Evolutionary conservation across 2,797 vertebrate species (phyloP).

Genomic region (Bradypodion pumilum): DNA sequence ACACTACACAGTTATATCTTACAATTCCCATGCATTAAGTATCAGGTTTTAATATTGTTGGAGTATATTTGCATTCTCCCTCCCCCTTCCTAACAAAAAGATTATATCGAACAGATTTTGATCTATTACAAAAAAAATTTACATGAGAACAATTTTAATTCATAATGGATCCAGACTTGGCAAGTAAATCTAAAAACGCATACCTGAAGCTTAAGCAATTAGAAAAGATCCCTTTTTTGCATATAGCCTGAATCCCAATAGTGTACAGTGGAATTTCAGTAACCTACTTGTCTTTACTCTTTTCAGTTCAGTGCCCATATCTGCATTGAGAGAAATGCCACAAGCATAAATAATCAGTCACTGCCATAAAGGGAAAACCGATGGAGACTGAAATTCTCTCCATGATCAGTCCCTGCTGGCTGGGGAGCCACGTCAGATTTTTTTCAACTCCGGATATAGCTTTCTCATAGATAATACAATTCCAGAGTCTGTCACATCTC

Average conservation of each 20-base stretch:
- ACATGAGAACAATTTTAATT: constrained; percentile 34
- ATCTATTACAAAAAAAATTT: constrained; percentile 23
- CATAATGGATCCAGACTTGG: constrained; percentile 29
- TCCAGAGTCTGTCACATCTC: constrained; percentile 72
- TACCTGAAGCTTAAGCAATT: constrained; percentile 42
- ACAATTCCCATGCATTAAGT: constrained; percentile 49
- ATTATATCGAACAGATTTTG: constrained; percentile 45
- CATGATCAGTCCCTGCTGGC: constrained; percentile 67
- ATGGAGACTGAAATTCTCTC: constrained; percentile 66
- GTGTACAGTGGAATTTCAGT: constrained; percentile 60
- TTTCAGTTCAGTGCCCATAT: constrained; percentile 54
- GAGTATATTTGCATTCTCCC: constrained; percentile 37
- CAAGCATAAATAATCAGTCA: constrained; percentile 70
- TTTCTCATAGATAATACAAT: constrained; percentile 59
- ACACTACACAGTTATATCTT: constrained; percentile 17
- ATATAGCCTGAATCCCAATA: constrained; percentile 42
- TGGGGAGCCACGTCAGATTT: constrained; percentile 65
- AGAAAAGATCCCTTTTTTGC: constrained; percentile 54
- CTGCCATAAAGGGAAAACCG: constrained; percentile 70
- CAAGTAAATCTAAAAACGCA: constrained; percentile 60
- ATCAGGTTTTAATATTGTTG: constrained; percentile 43
- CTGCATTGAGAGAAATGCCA: constrained; percentile 61
- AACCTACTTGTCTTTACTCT: constrained; percentile 46
- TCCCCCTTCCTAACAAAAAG: constrained; percentile 15
- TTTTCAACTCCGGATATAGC: constrained; percentile 64